These are phyloP conservation scores for Raphicerus campestris DNA, from an alignment of 2,113 vertebrate genomes.

Conservation along the genomic window DNA sequence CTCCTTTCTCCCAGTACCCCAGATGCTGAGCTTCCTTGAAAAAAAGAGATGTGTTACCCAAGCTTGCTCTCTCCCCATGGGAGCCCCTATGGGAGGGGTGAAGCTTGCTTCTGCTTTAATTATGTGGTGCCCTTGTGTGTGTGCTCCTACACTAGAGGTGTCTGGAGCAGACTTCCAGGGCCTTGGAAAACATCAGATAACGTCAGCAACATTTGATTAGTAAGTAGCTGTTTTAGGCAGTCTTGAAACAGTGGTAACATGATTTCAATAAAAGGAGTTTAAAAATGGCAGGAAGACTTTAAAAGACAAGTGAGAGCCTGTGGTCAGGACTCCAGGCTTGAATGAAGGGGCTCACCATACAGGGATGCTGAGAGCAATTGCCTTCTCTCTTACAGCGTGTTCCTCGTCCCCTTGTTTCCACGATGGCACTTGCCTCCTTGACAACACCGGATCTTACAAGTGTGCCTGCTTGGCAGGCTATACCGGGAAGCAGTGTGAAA, in stretches of 20 bases:
- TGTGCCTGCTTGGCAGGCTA: constrained; percentile 97
- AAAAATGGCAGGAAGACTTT: background rate
- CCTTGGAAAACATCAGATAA: background rate
- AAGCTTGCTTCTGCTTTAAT: background rate
- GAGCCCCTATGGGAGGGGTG: background rate
- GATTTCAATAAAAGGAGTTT: background rate
- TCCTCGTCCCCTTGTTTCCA: constrained; percentile 95
- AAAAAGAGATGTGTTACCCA: background rate
- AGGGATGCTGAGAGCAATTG: background rate
- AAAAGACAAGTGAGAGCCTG: background rate
- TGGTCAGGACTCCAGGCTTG: background rate
- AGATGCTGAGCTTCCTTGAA: background rate
- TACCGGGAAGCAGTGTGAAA: constrained; percentile 92
- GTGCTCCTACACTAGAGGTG: background rate
- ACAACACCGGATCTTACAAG: constrained; percentile 84
- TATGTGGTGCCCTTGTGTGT: rapidly evolving
- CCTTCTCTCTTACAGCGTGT: constrained; percentile 85
- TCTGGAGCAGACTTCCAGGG: background rate
- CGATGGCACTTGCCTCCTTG: constrained; percentile 92
- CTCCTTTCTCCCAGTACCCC: background rate
- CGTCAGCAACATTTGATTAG: background rate
- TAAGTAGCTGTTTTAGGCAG: background rate
- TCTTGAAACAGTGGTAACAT: background rate
- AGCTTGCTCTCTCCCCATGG: background rate
- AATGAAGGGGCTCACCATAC: rapidly evolving